Percentiles rank a stretch among this genome's conserved stretches.
Evolutionary conservation across 2,888 invertebrate genomes (phyloP).

Genomic region (Anorthoa munda): DNA sequence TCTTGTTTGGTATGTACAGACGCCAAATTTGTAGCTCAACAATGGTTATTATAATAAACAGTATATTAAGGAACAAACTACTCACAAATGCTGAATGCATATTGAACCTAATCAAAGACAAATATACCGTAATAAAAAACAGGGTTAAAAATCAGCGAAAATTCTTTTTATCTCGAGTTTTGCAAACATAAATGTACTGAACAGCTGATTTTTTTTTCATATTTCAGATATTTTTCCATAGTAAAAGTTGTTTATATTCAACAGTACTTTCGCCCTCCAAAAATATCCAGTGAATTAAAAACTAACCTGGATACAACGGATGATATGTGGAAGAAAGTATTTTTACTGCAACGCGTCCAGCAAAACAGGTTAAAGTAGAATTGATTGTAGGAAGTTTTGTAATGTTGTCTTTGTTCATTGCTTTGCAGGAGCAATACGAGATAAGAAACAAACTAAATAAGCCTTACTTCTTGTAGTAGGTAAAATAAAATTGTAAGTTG

Average conservation of each 20-base stretch:
- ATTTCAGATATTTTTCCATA: slow-evolving; percentile 8
- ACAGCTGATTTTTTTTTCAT: slow-evolving; percentile 1
- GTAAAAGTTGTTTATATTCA: not conserved
- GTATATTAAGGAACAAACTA: not conserved
- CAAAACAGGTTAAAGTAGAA: not conserved
- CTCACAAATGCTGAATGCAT: not conserved
- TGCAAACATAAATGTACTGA: not conserved
- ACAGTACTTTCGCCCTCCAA: slow-evolving; percentile 1
- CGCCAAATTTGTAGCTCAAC: not conserved
- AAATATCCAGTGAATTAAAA: slow-evolving; percentile 4
- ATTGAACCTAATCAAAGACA: not conserved
- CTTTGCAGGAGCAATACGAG: slow-evolving; percentile 36
- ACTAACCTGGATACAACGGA: not conserved
- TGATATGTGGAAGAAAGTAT: slow-evolving; percentile 6
- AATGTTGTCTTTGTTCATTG: slow-evolving; percentile 34
- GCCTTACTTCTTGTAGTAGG: slow-evolving; percentile 67
- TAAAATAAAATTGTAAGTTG: slow-evolving; percentile 60
- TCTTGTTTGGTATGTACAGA: not conserved
- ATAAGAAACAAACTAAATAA: slow-evolving; percentile 34
- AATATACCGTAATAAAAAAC: not conserved
- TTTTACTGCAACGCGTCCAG: not conserved
- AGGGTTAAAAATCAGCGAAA: not conserved
- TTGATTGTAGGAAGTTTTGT: slow-evolving; percentile 23
- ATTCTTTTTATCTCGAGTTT: not conserved
- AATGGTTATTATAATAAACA: no score